phyloP scores from a whole-genome alignment of 2,113 vertebrate genomes.

The Todiramphus chloris region DNA sequence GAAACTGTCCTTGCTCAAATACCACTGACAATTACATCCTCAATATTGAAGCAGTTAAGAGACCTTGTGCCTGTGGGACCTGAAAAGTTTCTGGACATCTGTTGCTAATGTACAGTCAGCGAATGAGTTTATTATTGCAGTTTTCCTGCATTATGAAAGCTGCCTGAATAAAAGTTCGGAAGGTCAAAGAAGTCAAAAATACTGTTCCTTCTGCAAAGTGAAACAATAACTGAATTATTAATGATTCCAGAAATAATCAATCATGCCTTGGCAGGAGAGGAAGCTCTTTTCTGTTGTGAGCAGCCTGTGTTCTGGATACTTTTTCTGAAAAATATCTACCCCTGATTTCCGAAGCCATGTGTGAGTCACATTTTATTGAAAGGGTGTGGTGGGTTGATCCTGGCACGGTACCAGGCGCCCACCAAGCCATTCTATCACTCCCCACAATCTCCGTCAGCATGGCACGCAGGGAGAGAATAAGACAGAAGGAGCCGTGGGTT shows the following conservation, averaged over 20 bases:
- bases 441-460: too few species aligned
- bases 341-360: neutral
- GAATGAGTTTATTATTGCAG: neutral
- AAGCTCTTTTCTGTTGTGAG: neutral
- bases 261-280: neutral
- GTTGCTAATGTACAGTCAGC: neutral
- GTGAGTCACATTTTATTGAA: neutral
- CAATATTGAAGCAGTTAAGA: neutral
- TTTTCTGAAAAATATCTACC: neutral
- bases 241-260: neutral
- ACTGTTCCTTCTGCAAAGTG: neutral
- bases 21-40: rapidly evolving
- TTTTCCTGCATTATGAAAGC: neutral
- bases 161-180: neutral
- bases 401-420: too few species aligned
- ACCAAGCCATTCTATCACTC: too few species aligned
- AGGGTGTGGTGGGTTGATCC: neutral
- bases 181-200: neutral
- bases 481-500: too few species aligned
- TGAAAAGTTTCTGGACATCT: neutral
- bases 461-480: too few species aligned
- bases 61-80: neutral
- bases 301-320: neutral
- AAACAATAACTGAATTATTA: neutral
- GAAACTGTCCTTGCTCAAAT: neutral